Evolutionary conservation across 2,113 vertebrate genomes (phyloP).

Genomic region (Loxodonta africana): DNA sequence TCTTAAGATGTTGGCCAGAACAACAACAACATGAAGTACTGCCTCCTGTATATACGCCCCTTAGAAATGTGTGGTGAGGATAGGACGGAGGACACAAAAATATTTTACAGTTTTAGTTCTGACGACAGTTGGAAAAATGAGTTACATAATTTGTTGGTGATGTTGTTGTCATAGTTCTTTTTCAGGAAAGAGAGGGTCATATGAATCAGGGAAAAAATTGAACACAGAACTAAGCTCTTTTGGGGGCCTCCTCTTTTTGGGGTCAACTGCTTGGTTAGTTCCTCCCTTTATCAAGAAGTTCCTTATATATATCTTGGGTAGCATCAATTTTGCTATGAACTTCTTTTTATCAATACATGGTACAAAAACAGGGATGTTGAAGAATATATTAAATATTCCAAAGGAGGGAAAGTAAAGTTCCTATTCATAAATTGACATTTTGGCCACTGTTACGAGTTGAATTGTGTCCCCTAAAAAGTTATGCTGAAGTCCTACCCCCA

Average conservation of each 20-base stretch:
- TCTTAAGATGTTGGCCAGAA: background rate
- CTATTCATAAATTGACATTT: constrained; percentile 5
- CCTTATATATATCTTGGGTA: constrained; percentile 33
- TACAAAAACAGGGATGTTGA: background rate
- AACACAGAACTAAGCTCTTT: constrained; percentile 18
- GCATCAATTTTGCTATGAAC: constrained; percentile 18
- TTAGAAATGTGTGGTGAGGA: background rate
- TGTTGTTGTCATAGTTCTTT: background rate
- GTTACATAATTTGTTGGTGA: constrained; percentile 27
- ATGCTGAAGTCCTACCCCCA: too few species aligned
- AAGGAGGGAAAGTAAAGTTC: background rate
- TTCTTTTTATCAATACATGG: background rate
- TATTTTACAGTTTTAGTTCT: background rate
- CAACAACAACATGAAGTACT: too few species aligned
- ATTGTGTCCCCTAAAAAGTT: too few species aligned
- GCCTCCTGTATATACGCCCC: too few species aligned
- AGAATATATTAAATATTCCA: background rate
- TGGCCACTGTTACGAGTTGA: too few species aligned
- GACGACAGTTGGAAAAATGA: constrained; percentile 11
- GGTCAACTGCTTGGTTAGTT: constrained; percentile 31
- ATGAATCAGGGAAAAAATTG: background rate
- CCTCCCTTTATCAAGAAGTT: background rate
- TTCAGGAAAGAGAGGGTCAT: background rate
- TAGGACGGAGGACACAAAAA: background rate
- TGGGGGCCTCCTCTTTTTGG: background rate